These are phyloP conservation scores for Halyomorpha halys DNA, from an alignment of 1,140 invertebrate genomes.

Conservation along the genomic window DNA sequence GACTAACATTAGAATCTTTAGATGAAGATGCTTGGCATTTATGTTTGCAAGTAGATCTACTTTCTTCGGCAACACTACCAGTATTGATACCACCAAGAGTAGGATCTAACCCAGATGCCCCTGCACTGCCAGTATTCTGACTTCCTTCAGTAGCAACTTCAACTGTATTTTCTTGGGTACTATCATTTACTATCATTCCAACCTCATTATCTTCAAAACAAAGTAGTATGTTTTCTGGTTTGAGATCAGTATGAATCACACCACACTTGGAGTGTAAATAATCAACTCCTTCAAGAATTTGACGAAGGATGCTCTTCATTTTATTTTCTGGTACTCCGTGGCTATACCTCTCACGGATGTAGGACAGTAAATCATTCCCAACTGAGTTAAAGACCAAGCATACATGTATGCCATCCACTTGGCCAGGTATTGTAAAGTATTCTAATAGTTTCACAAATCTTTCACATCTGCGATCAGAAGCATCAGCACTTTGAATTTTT, in stretches of 20 bases:
- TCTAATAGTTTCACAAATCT: slow-evolving; percentile 57
- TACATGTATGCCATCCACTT: slow-evolving; percentile 54
- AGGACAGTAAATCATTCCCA: slow-evolving; percentile 58
- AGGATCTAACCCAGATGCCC: no score
- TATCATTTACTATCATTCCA: background rate
- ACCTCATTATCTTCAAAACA: slow-evolving; percentile 49
- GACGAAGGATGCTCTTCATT: slow-evolving; percentile 55
- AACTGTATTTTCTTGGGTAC: slow-evolving; percentile 42
- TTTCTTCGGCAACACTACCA: no score
- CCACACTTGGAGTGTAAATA: slow-evolving; percentile 59
- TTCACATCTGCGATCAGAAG: background rate
- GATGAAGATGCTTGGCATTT: background rate
- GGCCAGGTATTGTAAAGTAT: slow-evolving; percentile 57
- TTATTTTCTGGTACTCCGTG: slow-evolving; percentile 55
- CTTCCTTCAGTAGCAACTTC: background rate
- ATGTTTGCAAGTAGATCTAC: background rate
- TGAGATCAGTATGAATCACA: slow-evolving; percentile 68
- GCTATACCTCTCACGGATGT: slow-evolving; percentile 60
- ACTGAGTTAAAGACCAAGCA: slow-evolving; percentile 67
- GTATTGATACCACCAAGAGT: no score
- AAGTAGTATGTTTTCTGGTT: slow-evolving; percentile 61
- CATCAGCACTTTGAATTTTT: slow-evolving; percentile 32
- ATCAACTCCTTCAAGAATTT: slow-evolving; percentile 55
- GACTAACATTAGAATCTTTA: slow-evolving; percentile 36
- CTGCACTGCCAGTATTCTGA: background rate